Evolutionary conservation across 2,888 invertebrate genomes (phyloP).

Genomic region (Pollenia angustigena): DNA sequence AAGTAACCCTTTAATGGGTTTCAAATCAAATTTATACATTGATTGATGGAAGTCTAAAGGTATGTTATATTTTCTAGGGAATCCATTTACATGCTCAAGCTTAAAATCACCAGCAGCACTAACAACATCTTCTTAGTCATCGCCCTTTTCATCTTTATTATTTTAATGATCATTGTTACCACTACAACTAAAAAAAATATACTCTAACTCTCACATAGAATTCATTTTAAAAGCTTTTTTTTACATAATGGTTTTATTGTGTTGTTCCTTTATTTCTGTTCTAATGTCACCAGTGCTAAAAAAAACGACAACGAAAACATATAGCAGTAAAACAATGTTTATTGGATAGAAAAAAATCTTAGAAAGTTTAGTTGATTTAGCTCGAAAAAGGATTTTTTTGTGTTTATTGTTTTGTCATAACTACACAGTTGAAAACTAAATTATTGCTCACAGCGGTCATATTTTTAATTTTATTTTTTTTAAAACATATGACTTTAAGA

Average conservation of each 20-base stretch:
- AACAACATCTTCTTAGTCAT: constrained; percentile 5
- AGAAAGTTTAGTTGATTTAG: constrained; percentile 42
- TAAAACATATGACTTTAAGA: no score
- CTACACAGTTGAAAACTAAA: no score
- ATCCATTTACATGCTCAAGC: constrained; percentile 33
- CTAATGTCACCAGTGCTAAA: constrained; percentile 33
- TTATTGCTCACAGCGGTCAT: no score
- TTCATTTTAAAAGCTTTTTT: constrained; percentile 76
- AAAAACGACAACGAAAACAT: constrained; percentile 6
- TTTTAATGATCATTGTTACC: constrained; percentile 25
- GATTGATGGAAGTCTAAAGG: constrained; percentile 66
- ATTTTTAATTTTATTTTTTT: no score
- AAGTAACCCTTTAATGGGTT: constrained; percentile 69
- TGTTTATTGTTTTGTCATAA: no score
- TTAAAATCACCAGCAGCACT: neutral
- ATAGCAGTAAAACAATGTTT: neutral
- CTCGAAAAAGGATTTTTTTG: neutral
- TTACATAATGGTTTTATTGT: constrained; percentile 79
- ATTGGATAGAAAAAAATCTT: constrained; percentile 3
- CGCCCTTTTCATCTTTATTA: constrained; percentile 11
- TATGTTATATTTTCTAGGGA: constrained; percentile 66
- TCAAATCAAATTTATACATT: constrained; percentile 71
- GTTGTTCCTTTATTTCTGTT: constrained; percentile 62
- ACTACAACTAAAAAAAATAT: constrained; percentile 17
- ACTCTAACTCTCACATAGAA: constrained; percentile 2